phyloP scores from a whole-genome alignment of 2,113 vertebrate genomes.

The Suncus etruscus region DNA sequence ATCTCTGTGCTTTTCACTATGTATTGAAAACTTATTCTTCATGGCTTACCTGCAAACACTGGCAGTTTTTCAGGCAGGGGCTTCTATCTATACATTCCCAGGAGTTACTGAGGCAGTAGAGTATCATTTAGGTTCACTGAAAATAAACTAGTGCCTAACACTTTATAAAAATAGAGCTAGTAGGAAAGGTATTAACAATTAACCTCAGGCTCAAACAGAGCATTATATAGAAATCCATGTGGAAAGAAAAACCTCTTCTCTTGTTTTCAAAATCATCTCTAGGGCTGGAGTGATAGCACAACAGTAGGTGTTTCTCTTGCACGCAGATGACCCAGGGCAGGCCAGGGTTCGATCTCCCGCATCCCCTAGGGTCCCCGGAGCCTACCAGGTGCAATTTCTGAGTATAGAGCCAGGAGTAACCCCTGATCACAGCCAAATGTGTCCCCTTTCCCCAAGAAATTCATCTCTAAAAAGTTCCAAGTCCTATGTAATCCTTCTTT shows the following conservation, averaged over 20 bases:
- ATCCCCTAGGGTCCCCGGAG: no score
- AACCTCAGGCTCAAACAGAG: slow-evolving; percentile 30
- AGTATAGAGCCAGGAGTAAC: no score
- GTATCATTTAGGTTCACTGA: slow-evolving; percentile 45
- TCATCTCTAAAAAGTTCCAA: slow-evolving; percentile 26
- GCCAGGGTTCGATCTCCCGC: no score
- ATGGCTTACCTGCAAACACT: slow-evolving; percentile 18
- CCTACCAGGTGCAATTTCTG: no score
- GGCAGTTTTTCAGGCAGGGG: slow-evolving; percentile 42
- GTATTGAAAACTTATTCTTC: slow-evolving; percentile 54
- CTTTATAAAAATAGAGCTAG: slow-evolving; percentile 19
- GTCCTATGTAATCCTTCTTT: not conserved
- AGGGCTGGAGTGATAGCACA: no score
- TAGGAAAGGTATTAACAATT: slow-evolving; percentile 33
- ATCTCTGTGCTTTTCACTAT: slow-evolving; percentile 17
- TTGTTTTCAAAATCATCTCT: slow-evolving; percentile 30
- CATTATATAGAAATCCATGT: slow-evolving; percentile 9
- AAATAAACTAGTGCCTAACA: slow-evolving; percentile 12
- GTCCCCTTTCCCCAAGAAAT: no score
- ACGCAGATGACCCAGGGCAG: no score
- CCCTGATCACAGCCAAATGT: no score
- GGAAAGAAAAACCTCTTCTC: slow-evolving; percentile 30
- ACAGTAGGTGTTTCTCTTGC: no score
- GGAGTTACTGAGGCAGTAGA: slow-evolving; percentile 13
- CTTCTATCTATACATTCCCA: slow-evolving; percentile 47